A percentile compares a stretch with the other conserved stretches of the same genome.
phyloP scores from a whole-genome alignment of 2,113 vertebrate species.

The Ceyx margarethae region DNA sequence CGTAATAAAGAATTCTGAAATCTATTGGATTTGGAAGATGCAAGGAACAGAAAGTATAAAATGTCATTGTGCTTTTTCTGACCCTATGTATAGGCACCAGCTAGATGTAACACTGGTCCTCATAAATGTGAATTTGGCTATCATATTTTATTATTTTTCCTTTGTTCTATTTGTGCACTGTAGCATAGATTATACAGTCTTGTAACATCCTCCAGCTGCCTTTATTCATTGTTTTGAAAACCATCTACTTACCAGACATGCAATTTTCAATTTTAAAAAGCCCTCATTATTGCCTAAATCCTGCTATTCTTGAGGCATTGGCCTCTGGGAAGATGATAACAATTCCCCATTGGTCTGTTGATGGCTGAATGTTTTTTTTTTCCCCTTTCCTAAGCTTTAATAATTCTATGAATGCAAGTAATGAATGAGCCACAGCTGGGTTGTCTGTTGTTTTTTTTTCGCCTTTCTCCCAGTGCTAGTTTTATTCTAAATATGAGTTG shows the following conservation, averaged over 20 bases:
- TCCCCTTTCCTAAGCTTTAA: background rate
- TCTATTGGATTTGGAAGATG: background rate
- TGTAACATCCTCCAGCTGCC: constrained; percentile 16
- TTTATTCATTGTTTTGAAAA: constrained; percentile 9
- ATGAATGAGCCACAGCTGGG: background rate
- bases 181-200: background rate
- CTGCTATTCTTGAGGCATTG: constrained; percentile 1
- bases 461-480: background rate
- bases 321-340: background rate
- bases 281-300: constrained; percentile 35
- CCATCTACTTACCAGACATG: background rate
- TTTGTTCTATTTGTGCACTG: background rate
- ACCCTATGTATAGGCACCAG: background rate
- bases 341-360: constrained; percentile 7
- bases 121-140: background rate
- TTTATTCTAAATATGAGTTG: background rate
- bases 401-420: background rate
- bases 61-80: background rate
- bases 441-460: background rate
- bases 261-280: constrained; percentile 43
- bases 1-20: background rate
- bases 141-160: background rate
- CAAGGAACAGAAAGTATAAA: background rate
- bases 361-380: background rate
- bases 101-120: background rate